A percentile compares a stretch with the other conserved stretches of the same genome.
phyloP scores from a whole-genome alignment of 1,140 invertebrate species.

The Neuroterus valhalla region DNA sequence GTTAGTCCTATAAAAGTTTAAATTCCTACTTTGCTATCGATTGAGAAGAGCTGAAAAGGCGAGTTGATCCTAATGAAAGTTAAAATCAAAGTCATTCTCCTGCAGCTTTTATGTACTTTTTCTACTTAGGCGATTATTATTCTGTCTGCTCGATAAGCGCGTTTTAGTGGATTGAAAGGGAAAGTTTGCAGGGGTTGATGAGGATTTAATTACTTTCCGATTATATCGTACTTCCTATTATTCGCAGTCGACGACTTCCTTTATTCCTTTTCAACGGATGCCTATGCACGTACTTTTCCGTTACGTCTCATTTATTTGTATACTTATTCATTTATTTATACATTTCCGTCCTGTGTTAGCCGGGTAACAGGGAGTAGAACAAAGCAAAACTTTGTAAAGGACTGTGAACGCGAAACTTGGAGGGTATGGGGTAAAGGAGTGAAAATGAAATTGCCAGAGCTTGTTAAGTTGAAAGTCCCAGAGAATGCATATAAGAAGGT shows the following conservation, averaged over 20 bases:
- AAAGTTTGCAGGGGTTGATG: constrained; percentile 45
- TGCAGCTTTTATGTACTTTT: background rate
- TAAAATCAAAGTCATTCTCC: background rate
- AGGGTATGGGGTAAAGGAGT: background rate
- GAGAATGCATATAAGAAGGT: background rate
- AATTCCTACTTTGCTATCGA: too few species aligned
- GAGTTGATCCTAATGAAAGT: background rate
- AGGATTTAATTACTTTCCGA: constrained; percentile 67
- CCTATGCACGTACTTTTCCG: constrained; percentile 3
- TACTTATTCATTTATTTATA: constrained; percentile 17
- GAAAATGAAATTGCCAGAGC: constrained; percentile 19
- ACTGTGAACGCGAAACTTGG: constrained; percentile 3
- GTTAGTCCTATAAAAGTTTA: too few species aligned
- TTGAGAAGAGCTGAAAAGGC: background rate
- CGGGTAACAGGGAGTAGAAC: background rate
- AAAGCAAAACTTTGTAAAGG: background rate
- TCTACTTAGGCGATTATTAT: constrained; percentile 7
- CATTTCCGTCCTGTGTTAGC: constrained; percentile 10
- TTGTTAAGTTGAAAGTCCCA: background rate
- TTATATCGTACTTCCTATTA: constrained; percentile 57
- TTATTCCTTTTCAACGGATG: constrained; percentile 37
- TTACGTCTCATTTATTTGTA: constrained; percentile 29
- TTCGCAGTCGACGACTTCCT: constrained; percentile 52
- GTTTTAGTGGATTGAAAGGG: constrained; percentile 3
- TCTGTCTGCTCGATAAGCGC: constrained; percentile 2